Evolutionary conservation across 2,888 invertebrate species (phyloP), one percentile per base, ranked within the genome.

Genomic region (Nomada flava): DNA sequence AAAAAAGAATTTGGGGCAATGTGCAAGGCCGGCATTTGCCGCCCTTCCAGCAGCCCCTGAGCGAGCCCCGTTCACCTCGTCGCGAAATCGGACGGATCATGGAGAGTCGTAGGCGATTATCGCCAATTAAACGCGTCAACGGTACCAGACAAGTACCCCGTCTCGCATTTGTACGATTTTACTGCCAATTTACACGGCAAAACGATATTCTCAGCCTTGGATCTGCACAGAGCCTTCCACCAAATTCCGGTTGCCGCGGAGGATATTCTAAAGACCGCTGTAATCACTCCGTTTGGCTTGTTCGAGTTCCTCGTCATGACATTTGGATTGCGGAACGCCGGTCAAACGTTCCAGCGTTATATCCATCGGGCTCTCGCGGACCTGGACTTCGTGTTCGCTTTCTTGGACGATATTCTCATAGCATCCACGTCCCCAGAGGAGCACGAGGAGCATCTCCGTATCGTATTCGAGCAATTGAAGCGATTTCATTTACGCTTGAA

Each of bases 41-140:
- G 64, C 2, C 63, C 53, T 0, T 72, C 63, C 7, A 62, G 36
- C 9, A 72, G 63, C 11, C 70, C 62, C 1, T 76, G 76, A 29
- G 68, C 62, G 5, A 68, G 57, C 13, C 68, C 75, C 0, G 18
- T 62, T 0, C 67, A 62, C 10, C 7, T 68, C 0, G 62, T 75
- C 1, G n/a, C 55, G 0, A 68, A 47, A 47, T 68, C 68, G 29
- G 42, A 62, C 2, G 68, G 42, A 2, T 29, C 20, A 0, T 59
- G 64, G 26, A 13, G 64, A 3, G 7, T 65, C 0, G 13, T 44
- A 1, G 57, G 55, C 2, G 65, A 75, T 10, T 76, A 76, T 3
- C 62, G 69, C 0, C 50, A 23, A 9, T 5, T 76, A 0, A 76
- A 76, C 5, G 10, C 64, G 0, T 13, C 18, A 0, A 76, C 76